These are phyloP conservation scores for Channa maculata DNA, from an alignment of 2,113 vertebrate species.

Conservation along the genomic window DNA sequence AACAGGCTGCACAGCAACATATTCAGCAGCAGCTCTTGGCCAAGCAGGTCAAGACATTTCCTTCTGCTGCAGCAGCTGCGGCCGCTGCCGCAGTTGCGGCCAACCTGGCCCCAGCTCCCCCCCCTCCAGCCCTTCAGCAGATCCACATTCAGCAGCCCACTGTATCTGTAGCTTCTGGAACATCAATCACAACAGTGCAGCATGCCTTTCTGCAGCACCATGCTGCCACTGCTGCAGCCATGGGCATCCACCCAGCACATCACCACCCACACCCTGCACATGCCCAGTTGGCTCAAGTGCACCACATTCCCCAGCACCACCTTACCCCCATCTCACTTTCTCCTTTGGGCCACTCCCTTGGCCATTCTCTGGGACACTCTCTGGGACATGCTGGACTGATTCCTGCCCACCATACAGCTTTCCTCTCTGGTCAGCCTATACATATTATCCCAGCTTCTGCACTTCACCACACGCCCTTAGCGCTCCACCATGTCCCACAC, in stretches of 20 bases:
- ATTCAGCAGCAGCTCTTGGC: conserved; percentile 98
- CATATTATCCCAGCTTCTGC: conserved; percentile 98
- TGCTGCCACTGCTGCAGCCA: conserved; percentile 89
- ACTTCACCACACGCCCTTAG: conserved; percentile 93
- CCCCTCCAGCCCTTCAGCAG: conserved; percentile 88
- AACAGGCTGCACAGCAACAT: conserved; percentile 97
- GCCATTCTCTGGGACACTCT: conserved; percentile 88
- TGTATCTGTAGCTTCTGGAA: conserved; percentile 87
- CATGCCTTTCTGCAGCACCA: conserved; percentile 97
- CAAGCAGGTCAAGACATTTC: conserved; percentile 96
- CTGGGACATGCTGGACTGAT: conserved; percentile 87
- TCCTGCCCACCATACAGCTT: conserved; percentile 93
- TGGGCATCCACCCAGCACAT: conserved; percentile 91
- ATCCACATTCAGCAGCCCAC: conserved; percentile 97
- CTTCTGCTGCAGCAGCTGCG: conserved; percentile 86
- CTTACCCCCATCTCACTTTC: conserved; percentile 95
- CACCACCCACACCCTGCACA: conserved; percentile 92
- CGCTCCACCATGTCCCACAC: conserved; percentile 94
- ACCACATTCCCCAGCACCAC: conserved; percentile 97
- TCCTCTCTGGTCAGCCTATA: conserved; percentile 95
- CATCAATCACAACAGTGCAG: conserved; percentile 94
- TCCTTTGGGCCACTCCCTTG: conserved; percentile 86
- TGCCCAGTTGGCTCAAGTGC: conserved; percentile 94
- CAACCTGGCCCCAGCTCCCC: conserved; percentile 79
- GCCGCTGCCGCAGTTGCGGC: conserved; percentile 80